phyloP scores from a whole-genome alignment of 2,888 invertebrate genomes.

The Lutraria lutraria region DNA sequence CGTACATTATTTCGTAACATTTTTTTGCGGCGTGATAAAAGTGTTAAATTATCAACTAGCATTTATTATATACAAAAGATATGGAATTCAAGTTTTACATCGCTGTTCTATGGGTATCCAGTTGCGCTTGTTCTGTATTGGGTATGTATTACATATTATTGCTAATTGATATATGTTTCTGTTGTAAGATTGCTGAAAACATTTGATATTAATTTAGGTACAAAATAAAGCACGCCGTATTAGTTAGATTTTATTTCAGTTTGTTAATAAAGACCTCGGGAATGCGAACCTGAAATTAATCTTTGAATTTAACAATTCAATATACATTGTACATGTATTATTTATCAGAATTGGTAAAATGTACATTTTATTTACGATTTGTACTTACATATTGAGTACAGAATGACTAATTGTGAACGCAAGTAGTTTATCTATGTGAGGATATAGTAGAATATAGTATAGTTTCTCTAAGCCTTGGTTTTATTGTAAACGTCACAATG shows the following conservation, averaged over 20 bases:
- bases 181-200: not conserved
- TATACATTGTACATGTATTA: too few species aligned
- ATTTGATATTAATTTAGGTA: not conserved
- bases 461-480: not conserved
- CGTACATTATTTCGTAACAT: not conserved
- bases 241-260: not conserved
- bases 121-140: not conserved
- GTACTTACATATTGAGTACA: too few species aligned
- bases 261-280: not conserved
- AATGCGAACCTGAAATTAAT: not conserved
- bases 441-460: too few species aligned
- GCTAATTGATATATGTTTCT: not conserved
- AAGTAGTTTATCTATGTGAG: too few species aligned
- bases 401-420: too few species aligned
- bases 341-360: not conserved
- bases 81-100: slow-evolving; percentile 14
- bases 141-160: slow-evolving; percentile 23
- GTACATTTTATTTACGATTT: not conserved
- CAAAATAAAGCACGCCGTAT: not conserved
- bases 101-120: not conserved
- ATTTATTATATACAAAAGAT: not conserved
- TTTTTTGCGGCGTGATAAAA: not conserved
- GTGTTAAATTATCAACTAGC: not conserved
- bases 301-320: not conserved
- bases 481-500: not conserved